phyloP scores from a whole-genome alignment of 2,888 invertebrate species.

The Lycocerus yunnanus region DNA sequence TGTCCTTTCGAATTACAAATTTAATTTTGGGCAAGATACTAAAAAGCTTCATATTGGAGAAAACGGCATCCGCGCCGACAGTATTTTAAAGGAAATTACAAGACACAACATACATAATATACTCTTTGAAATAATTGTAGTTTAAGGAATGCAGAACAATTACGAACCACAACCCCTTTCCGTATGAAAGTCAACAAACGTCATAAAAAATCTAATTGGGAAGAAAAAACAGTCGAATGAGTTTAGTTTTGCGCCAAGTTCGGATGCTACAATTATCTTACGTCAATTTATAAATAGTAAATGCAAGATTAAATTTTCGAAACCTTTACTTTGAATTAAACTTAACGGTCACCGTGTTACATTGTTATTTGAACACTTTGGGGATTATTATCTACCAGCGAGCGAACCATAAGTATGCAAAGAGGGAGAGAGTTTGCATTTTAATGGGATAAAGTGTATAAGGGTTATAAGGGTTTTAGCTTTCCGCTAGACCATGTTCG shows the following conservation, averaged over 20 bases:
- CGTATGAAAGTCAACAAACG: neutral
- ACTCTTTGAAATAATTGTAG: neutral
- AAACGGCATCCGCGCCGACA: neutral
- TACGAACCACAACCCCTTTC: neutral
- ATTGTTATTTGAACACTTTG: slow-evolving; percentile 29
- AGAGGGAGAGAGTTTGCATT: slow-evolving; percentile 30
- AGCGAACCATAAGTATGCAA: slow-evolving; percentile 29
- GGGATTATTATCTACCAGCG: slow-evolving; percentile 29
- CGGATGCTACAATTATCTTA: neutral
- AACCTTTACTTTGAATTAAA: slow-evolving; percentile 29
- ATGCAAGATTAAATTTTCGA: slow-evolving; percentile 19
- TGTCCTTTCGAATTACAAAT: neutral
- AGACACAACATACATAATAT: neutral
- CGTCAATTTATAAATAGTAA: slow-evolving; percentile 1
- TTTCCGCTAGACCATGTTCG: slow-evolving; percentile 26
- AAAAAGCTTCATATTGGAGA: neutral
- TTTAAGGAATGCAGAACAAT: neutral
- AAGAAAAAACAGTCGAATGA: neutral
- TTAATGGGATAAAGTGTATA: slow-evolving; percentile 27
- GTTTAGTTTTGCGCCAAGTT: neutral
- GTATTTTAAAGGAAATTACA: neutral
- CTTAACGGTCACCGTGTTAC: slow-evolving; percentile 27
- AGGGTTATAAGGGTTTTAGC: slow-evolving; percentile 20
- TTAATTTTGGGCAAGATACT: neutral
- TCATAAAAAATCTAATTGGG: neutral